phyloP scores from a whole-genome alignment of 2,797 vertebrate species.

The Phrynocephalus forsythii region DNA sequence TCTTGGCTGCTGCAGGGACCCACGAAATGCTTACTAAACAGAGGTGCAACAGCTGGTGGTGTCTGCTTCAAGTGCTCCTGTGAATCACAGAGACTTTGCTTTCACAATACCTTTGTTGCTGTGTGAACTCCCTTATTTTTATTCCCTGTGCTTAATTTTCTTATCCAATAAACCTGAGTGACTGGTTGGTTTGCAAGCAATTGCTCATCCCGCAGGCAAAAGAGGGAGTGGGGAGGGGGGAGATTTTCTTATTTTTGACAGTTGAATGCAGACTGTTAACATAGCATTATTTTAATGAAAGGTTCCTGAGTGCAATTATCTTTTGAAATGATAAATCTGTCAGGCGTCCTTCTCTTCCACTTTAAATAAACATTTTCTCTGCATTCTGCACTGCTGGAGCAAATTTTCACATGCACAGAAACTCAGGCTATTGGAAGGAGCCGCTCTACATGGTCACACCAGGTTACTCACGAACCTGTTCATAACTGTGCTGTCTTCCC shows the following conservation, averaged over 20 bases:
- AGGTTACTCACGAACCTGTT: constrained; percentile 41
- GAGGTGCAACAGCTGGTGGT: background rate
- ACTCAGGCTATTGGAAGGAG: constrained; percentile 25
- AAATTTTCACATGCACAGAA: constrained; percentile 22
- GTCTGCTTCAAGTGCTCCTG: background rate
- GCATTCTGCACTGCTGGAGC: constrained; percentile 2
- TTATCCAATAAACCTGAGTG: constrained; percentile 10
- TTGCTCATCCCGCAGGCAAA: constrained; percentile 13
- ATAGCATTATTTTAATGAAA: constrained; percentile 54
- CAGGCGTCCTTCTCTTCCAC: constrained; percentile 13
- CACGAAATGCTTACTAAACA: background rate
- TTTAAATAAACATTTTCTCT: constrained; percentile 41
- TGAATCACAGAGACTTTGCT: background rate
- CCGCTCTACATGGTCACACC: constrained; percentile 36
- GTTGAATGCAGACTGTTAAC: constrained; percentile 34
- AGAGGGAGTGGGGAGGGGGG: background rate
- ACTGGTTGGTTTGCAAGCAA: constrained; percentile 40
- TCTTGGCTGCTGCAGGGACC: no score
- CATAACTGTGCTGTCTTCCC: constrained; percentile 3
- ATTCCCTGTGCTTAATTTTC: constrained; percentile 19
- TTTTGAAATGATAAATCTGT: constrained; percentile 48
- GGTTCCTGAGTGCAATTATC: constrained; percentile 58
- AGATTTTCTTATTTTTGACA: constrained; percentile 25
- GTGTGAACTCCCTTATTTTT: constrained; percentile 27
- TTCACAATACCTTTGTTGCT: background rate